Evolutionary conservation across 2,113 vertebrate species (phyloP).

Genomic region (Lampris incognitus): DNA sequence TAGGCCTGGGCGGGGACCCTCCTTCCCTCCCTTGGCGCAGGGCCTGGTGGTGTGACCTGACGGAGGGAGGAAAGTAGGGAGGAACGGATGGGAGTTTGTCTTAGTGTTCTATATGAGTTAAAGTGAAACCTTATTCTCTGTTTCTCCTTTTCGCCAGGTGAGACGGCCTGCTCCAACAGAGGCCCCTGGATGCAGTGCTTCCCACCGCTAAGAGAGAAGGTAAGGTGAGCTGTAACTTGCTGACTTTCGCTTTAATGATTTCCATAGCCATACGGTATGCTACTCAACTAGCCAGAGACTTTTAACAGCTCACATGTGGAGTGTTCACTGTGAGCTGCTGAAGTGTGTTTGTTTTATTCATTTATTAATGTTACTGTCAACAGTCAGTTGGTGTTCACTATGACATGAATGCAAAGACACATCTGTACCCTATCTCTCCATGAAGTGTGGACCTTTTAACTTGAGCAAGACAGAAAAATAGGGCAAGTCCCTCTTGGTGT

Average conservation of each 20-base stretch:
- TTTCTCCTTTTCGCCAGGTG: slow-evolving; percentile 61
- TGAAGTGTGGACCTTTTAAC: slow-evolving; percentile 36
- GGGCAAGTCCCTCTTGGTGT: slow-evolving; percentile 48
- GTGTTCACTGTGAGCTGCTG: background rate
- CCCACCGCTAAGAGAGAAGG: slow-evolving; percentile 74
- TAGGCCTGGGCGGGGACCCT: slow-evolving; percentile 28
- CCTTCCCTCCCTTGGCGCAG: slow-evolving; percentile 37
- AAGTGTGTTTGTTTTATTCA: slow-evolving; percentile 7
- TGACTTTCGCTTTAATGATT: slow-evolving; percentile 14
- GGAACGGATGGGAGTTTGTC: slow-evolving; percentile 12
- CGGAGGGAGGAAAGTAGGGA: slow-evolving; percentile 52
- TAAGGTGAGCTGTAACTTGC: slow-evolving; percentile 60
- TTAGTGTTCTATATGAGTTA: slow-evolving; percentile 26
- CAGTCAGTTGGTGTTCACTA: slow-evolving; percentile 46
- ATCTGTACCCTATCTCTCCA: slow-evolving; percentile 45
- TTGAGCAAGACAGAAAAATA: slow-evolving; percentile 43
- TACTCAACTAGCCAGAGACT: no score
- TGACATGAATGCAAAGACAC: slow-evolving; percentile 40
- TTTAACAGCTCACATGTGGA: background rate
- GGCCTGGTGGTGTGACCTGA: slow-evolving; percentile 63
- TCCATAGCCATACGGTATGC: slow-evolving; percentile 22
- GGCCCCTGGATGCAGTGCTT: slow-evolving; percentile 69
- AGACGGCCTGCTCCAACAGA: slow-evolving; percentile 60
- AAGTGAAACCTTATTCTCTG: slow-evolving; percentile 50
- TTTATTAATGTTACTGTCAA: slow-evolving; percentile 29